Evolutionary conservation across 2,888 invertebrate genomes (phyloP), one percentile per base, ranked within the genome.

Genomic region (Ceriagrion tenellum): DNA sequence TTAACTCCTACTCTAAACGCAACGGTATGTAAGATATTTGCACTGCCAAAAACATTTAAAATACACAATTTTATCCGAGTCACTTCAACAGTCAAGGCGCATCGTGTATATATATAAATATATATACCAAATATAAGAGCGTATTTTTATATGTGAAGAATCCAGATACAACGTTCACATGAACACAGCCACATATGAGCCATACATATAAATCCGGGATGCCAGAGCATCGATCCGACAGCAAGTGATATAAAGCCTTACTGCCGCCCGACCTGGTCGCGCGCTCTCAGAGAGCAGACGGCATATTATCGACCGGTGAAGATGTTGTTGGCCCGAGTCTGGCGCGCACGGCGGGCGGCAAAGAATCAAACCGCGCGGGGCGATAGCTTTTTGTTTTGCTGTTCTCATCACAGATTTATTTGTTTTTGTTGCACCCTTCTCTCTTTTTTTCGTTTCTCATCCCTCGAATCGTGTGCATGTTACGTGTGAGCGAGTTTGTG

Each of bases 281-380:
- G 56, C n/a, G 93, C 63, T 93, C 63, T 93, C 63, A 81, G 81
- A 35, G 35, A 93, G 93, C 93, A 93, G 93, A 93, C 93, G 69
- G 93, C 93, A 93, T 93, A 93, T 81, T 81, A 81, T 93, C 93
- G 93, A 93, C 93, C 93, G 74, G 93, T 23, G 55, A 55, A 63
- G 93, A 91, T 56, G 91, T 59, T 91, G 91, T 91, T 91, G 93
- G 74, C 81, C 81, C n/a, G 69, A 93, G 69, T 93, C 93, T 93
- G 93, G 69, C 81, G 93, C 55, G 59, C 55, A 26, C 55, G 90
- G 47, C 69, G n/a, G 69, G 47, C 47, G 74, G 93, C 47, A 47
- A 40, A 69, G 93, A 93, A 93, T 93, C 93, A 69, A 93, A 93
- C 93, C 93, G 93, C 74, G 93, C 63, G 90, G 93, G 40, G 93